Evolutionary conservation across 2,113 vertebrate genomes (phyloP).

Genomic region (Sinocyclocheilus maitianheensis): DNA sequence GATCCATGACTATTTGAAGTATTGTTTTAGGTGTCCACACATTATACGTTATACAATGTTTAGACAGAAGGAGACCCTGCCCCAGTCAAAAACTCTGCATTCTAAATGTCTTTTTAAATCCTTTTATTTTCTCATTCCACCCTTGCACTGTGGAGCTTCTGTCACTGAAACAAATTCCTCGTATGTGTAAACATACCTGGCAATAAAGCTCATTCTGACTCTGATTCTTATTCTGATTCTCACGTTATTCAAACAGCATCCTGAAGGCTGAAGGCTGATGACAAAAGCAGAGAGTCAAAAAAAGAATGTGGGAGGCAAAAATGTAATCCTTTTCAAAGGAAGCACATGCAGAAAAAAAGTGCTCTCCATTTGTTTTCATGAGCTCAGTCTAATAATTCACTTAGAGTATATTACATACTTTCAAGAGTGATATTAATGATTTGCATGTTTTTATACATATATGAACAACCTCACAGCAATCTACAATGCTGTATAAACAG

Average conservation of each 20-base stretch:
- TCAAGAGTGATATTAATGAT: background rate
- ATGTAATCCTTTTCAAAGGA: background rate
- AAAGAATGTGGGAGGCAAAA: background rate
- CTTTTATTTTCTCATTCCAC: background rate
- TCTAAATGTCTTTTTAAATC: background rate
- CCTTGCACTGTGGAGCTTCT: no score
- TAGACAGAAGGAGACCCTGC: conserved; percentile 43
- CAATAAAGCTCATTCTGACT: no score
- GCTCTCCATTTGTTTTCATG: background rate
- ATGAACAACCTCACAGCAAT: background rate
- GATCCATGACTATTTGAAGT: background rate
- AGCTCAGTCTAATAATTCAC: background rate
- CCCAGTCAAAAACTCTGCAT: conserved; percentile 25
- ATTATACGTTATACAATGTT: conserved; percentile 53
- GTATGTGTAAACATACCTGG: no score
- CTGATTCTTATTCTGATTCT: background rate
- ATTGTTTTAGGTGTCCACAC: conserved; percentile 36
- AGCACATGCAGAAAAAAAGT: background rate
- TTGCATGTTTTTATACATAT: background rate
- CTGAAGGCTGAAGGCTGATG: conserved; percentile 30
- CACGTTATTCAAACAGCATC: background rate
- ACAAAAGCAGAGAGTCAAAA: conserved; percentile 24
- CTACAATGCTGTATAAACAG: background rate
- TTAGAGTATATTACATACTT: background rate
- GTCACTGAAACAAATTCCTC: no score